phyloP scores from a whole-genome alignment of 2,888 invertebrate genomes.

The Pristionchus fissidentatus region DNA sequence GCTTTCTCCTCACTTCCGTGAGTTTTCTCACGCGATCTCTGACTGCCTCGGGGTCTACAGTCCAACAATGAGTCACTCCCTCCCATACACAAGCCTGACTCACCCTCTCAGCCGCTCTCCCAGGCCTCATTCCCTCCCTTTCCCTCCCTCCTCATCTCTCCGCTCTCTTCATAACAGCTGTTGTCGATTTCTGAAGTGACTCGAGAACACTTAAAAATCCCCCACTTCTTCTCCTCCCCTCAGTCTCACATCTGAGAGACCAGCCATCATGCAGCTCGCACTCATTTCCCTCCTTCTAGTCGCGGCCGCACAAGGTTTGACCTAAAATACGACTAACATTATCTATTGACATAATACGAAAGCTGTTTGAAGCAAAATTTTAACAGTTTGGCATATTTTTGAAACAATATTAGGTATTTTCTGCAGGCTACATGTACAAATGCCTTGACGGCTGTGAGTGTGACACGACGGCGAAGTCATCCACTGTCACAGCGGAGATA shows the following conservation, averaged over 20 bases:
- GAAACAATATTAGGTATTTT: not conserved
- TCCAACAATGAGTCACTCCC: not conserved
- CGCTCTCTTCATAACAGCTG: slow-evolving; percentile 21
- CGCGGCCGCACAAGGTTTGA: too few species aligned
- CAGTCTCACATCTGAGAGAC: not conserved
- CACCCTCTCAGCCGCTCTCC: not conserved
- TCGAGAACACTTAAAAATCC: slow-evolving; percentile 10
- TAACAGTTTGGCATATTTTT: not conserved
- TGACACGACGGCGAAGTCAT: slow-evolving; percentile 71
- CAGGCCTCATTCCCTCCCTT: not conserved
- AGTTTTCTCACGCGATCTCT: too few species aligned
- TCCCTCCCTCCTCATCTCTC: not conserved
- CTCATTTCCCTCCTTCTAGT: slow-evolving; percentile 16
- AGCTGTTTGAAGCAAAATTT: not conserved
- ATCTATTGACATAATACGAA: too few species aligned
- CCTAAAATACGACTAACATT: too few species aligned
- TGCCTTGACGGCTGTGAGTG: slow-evolving; percentile 71
- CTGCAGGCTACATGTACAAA: slow-evolving; percentile 65
- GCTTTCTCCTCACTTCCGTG: too few species aligned
- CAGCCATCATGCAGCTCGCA: not conserved
- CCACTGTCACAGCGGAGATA: slow-evolving; percentile 70
- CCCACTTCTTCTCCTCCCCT: slow-evolving; percentile 4
- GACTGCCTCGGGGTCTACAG: not conserved
- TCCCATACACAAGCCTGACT: slow-evolving; percentile 7
- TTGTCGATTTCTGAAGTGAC: not conserved